These are phyloP conservation scores for Leptodactylus fallax DNA, from an alignment of 2,797 vertebrate genomes.

Conservation along the genomic window DNA sequence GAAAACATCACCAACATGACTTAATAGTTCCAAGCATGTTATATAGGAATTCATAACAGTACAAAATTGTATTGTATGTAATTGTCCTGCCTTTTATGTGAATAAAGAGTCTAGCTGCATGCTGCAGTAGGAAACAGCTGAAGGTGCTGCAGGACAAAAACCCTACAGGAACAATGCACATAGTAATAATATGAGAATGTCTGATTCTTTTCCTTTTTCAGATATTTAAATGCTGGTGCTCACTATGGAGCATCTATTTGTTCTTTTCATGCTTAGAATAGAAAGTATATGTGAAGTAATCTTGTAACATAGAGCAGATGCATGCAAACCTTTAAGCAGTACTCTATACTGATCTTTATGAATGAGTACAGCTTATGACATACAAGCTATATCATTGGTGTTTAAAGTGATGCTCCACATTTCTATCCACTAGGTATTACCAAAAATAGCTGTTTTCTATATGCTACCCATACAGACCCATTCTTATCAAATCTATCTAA, in stretches of 20 bases:
- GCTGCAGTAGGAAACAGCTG: not conserved
- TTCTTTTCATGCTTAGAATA: not conserved
- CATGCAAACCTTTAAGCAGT: too few relatives aligned
- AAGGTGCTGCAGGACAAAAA: not conserved
- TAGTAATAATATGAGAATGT: not conserved
- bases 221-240: not conserved
- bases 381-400: too few relatives aligned
- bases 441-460: too few relatives aligned
- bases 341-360: too few relatives aligned
- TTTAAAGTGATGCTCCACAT: too few relatives aligned
- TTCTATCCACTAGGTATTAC: too few relatives aligned
- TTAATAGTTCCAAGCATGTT: conserved; percentile 4
- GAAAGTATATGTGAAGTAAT: not conserved
- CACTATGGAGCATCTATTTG: not conserved
- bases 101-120: not conserved
- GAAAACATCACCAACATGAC: not conserved
- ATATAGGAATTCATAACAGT: not conserved
- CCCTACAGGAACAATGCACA: not conserved
- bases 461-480: too few relatives aligned
- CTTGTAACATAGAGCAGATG: too few relatives aligned
- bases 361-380: too few relatives aligned
- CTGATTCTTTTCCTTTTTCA: not conserved
- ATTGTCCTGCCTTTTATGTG: not conserved
- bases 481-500: too few relatives aligned
- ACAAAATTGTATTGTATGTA: not conserved